Evolutionary conservation across 2,113 vertebrate genomes (phyloP).

Genomic region (Leptocoma aspasia): DNA sequence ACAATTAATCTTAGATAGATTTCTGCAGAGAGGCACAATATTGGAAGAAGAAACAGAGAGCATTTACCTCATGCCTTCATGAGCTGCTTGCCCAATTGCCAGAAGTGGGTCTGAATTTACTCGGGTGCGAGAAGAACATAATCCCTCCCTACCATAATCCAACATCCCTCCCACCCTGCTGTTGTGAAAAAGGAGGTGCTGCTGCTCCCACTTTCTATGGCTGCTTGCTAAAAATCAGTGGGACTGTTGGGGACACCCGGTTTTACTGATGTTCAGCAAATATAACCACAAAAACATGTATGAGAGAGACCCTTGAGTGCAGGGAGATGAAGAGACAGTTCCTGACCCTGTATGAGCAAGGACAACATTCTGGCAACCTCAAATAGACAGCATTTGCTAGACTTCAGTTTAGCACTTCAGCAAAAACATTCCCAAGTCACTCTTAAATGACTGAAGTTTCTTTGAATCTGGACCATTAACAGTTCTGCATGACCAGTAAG

Average conservation of each 20-base stretch:
- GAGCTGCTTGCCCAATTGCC: rapidly evolving
- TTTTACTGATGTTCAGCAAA: not conserved
- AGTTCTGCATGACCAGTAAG: not conserved
- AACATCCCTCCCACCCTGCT: not conserved
- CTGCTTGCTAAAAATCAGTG: not conserved
- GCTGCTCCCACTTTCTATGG: not conserved
- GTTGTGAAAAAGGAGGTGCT: not conserved
- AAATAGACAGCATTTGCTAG: not conserved
- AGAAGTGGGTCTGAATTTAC: not conserved
- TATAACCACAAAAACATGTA: rapidly evolving
- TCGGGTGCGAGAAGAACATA: not conserved
- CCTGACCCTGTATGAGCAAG: not conserved
- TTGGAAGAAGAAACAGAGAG: not conserved
- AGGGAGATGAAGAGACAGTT: not conserved
- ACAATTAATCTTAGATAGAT: not conserved
- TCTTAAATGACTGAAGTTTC: not conserved
- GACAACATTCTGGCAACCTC: not conserved
- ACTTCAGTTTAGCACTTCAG: not conserved
- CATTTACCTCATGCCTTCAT: not conserved
- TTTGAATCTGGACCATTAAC: not conserved
- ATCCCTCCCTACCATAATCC: not conserved
- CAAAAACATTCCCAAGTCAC: not conserved
- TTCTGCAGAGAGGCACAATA: not conserved
- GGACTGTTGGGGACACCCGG: not conserved
- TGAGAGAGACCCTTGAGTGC: rapidly evolving